Percentiles rank a stretch among this genome's conserved stretches.
phyloP scores from a whole-genome alignment of 2,888 invertebrate species.

The Panopea generosa region DNA sequence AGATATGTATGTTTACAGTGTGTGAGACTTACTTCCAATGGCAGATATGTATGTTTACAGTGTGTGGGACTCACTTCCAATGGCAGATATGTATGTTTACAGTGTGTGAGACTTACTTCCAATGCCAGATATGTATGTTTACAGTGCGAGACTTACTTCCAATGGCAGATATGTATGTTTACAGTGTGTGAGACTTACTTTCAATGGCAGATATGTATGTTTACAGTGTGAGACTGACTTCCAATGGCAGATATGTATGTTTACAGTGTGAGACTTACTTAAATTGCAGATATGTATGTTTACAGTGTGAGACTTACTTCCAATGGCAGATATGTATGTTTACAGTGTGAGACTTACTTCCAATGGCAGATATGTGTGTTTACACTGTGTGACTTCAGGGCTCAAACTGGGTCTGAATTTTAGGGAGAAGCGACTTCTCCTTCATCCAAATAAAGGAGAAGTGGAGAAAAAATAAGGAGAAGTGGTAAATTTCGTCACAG shows the following conservation, averaged over 20 bases:
- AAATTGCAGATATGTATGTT: not conserved
- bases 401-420: too few species aligned
- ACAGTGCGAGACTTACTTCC: constrained; percentile 91
- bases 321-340: constrained; percentile 99
- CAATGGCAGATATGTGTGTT: constrained; percentile 99
- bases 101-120: constrained; percentile 99
- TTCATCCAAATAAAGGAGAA: too few species aligned
- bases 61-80: constrained; percentile 89
- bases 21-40: too few species aligned
- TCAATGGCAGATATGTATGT: not conserved
- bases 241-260: constrained; percentile 99
- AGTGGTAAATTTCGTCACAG: too few species aligned
- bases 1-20: not conserved
- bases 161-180: constrained; percentile 99
- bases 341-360: constrained; percentile 89
- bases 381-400: too few species aligned
- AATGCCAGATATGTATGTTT: constrained; percentile 98
- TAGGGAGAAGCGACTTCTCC: too few species aligned
- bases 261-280: too few species aligned
- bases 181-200: too few species aligned
- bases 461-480: too few species aligned
- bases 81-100: constrained; percentile 99
- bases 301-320: constrained; percentile 89
- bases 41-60: constrained; percentile 93
- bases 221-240: constrained; percentile 88